Base-by-base conservation (phyloP, 2,888 invertebrate genomes). In the Argynnis bischoffii region DNA sequence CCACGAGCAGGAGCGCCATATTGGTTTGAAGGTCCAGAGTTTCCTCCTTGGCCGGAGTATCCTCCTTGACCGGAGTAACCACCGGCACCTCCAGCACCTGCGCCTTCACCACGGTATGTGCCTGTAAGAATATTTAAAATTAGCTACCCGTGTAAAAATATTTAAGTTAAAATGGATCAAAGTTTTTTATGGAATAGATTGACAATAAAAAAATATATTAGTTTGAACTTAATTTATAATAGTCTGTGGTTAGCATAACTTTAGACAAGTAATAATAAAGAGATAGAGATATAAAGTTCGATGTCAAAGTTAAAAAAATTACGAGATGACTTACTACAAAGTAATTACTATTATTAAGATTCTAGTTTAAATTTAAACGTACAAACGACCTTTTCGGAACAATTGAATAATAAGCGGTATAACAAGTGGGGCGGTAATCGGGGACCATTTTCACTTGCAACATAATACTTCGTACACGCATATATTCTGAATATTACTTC, bases 101-200 rank as follows among this genome's bases (percentile, higher is more conserved):
- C 88, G 5, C 90, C 92, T 70, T 92, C 92, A 75, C 91, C 92
- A 78, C 82, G 88, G 88, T 92, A 92, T 35, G 87, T 78, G 70
- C 92, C 92, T 92, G 81, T 1, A 84, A 80, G 50, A 26, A 53
- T 35, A 61, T 59, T 26, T n/a, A n/a, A 48, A 31, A 13, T 48
- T 48, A 16, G 6, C 6, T 3, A 15, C 15, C 18, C 3, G 16
- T 11, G 11, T 41, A 41, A 1, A 41, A 2, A 41, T 8, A 41
- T 11, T 11, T 11, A 41, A 41, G 11, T 41, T 41, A 41, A 41
- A 41, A 41, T 41, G 35, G 11, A 41, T 41, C 11, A 8, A 41
- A 3, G 11, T 41, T 41, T 41, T 41, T 8, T 11, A 2, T 8
- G 11, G 11, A 41, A 41, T 41, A 41, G 8, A 41, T 8, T 41